Evolutionary conservation across 92 coral and sea anemone genomes (phyloP), one percentile per base, ranked within the genome.

Genomic region (Heteractis magnifica): DNA sequence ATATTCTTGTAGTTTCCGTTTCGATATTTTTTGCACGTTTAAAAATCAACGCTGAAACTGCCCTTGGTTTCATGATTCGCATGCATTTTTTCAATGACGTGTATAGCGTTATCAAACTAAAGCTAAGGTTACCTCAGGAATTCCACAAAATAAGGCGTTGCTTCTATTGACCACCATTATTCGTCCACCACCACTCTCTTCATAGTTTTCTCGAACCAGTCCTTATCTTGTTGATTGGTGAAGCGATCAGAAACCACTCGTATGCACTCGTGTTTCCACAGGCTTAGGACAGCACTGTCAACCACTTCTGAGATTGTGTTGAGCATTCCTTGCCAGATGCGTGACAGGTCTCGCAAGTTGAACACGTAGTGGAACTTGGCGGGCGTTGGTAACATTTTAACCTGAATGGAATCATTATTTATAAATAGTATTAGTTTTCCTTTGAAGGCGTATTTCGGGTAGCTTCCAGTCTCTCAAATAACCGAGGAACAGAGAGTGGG

Each of bases 141-240:
- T 88, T 95, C 98, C 34, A 92, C 98, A 83, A 94, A 89, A 83
- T 91, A 93, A 34, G 94, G 91, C 8, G 86, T 89, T 5, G 87
- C 89, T 49, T 90, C 98, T 5, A 93, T 85, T 83, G 19, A 95
- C 90, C 58, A n/a, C n/a, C n/a, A n/a, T n/a, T n/a, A n/a, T n/a
- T 95, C 98, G 58, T 95, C 98, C 48, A 87, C 94, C 52, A 94
- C 89, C 52, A 94, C 89, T 13, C 97, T 88, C 80, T 92, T 88
- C 94, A 94, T 94, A 50, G 98, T 95, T 86, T 95, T 95, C 90
- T 95, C 98, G 85, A 94, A 95, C 98, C 98, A 94, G 86, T 95
- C 98, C 74, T 92, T 95, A 79, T 95, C 98, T 41, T 89, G 85
- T 56, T 91, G 94, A 79, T 85, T 90, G 65, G 98, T 94, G 64